Conservation (phyloP, 2,113 vertebrate species). For the Struthio camelus region DNA sequence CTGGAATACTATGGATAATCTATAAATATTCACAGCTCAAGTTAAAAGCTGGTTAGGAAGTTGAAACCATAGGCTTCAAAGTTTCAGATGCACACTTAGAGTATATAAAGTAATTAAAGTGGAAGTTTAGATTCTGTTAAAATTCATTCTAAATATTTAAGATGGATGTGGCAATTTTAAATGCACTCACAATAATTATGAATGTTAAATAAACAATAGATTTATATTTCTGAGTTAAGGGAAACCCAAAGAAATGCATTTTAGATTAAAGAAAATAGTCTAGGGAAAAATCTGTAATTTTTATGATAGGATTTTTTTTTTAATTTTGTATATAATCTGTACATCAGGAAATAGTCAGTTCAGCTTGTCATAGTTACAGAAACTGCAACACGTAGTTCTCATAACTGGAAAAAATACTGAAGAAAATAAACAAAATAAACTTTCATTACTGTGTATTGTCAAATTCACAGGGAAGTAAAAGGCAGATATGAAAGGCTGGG, state of each 20-base stretch:
- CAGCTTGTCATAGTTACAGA: neutral
- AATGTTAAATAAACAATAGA: neutral
- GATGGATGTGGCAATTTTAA: neutral
- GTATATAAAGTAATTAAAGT: neutral
- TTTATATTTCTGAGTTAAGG: neutral
- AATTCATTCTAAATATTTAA: neutral
- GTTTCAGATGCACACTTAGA: neutral
- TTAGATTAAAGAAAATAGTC: neutral
- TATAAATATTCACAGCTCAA: neutral
- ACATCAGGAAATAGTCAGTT: neutral
- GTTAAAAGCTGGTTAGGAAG: neutral
- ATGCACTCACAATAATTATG: neutral
- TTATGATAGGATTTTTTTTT: neutral
- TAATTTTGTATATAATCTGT: neutral
- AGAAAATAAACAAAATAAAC: neutral
- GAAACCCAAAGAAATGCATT: neutral
- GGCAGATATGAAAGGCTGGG: constrained; percentile 11
- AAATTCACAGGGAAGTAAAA: constrained; percentile 47
- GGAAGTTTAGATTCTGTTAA: neutral
- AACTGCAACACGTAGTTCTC: neutral
- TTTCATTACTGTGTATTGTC: constrained; percentile 14
- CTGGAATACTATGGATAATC: neutral
- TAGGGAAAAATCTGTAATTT: neutral
- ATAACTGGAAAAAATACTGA: neutral
- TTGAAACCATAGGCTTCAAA: neutral